A percentile compares a stretch with the other conserved stretches of the same genome.
Conservation (phyloP, 1,140 invertebrate species). For the Mya arenaria region DNA sequence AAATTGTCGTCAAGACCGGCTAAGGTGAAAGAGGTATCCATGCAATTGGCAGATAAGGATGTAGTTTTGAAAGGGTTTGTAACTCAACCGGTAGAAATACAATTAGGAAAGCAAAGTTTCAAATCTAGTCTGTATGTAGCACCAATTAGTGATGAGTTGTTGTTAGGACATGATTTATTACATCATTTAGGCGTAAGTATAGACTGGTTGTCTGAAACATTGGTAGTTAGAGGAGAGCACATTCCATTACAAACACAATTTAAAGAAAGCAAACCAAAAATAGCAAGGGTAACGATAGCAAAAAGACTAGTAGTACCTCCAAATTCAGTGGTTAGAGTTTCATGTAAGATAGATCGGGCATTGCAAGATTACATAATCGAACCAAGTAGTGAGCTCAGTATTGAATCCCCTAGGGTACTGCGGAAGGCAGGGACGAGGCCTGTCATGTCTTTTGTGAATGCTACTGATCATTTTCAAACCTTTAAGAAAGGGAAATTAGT, state of each 20-base stretch:
- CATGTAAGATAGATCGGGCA: not conserved
- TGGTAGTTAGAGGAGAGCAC: not conserved
- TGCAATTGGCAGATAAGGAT: not conserved
- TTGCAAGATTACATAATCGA: conserved; percentile 8
- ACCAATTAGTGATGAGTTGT: conserved; percentile 19
- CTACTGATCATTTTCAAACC: not conserved
- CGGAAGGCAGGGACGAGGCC: not conserved
- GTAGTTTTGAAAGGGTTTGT: conserved; percentile 2
- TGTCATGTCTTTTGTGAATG: conserved; percentile 32
- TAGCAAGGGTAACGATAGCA: not conserved
- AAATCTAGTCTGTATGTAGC: conserved; percentile 2
- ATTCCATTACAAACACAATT: conserved; percentile 8
- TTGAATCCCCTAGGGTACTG: conserved; percentile 8
- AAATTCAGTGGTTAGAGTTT: conserved; percentile 16
- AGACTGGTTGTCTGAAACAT: not conserved
- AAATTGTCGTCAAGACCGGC: not conserved
- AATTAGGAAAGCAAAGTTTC: not conserved
- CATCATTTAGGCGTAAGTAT: not conserved
- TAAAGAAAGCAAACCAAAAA: not conserved
- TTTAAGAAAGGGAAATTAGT: conserved; percentile 15
- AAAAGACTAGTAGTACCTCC: conserved; percentile 27
- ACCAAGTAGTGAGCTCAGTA: not conserved
- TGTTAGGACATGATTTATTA: conserved; percentile 28
- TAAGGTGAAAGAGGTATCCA: conserved; percentile 3
- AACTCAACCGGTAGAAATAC: not conserved